Evolutionary conservation across 2,113 vertebrate genomes (phyloP).

Genomic region (Antechinus stuartii): DNA sequence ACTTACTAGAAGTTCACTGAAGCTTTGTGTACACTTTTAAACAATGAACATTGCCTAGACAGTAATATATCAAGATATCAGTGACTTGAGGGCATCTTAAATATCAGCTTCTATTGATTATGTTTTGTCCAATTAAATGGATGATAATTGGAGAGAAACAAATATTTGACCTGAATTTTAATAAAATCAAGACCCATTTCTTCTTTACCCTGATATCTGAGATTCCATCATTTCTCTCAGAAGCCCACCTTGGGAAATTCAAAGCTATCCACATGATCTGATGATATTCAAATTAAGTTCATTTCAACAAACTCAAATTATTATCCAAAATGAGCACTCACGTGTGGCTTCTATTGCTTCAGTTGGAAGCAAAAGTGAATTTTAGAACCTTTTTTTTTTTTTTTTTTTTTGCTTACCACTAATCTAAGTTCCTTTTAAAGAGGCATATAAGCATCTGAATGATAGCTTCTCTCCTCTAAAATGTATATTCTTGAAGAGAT

Average conservation of each 20-base stretch:
- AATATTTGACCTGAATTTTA: not conserved
- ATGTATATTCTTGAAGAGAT: not conserved
- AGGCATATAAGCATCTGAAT: not conserved
- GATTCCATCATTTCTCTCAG: not conserved
- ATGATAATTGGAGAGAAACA: not conserved
- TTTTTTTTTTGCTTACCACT: not conserved
- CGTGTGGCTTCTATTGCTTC: not conserved
- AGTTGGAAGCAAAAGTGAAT: not conserved
- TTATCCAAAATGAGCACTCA: not conserved
- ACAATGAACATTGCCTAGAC: not conserved
- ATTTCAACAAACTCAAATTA: not conserved
- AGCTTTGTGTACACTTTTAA: not conserved
- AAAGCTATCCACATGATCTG: not conserved
- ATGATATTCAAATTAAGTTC: not conserved
- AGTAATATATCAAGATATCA: not conserved
- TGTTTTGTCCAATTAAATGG: not conserved
- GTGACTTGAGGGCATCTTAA: not conserved
- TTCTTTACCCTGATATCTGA: not conserved
- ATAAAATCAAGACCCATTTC: not conserved
- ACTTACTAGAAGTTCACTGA: not conserved
- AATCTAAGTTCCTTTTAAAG: not conserved
- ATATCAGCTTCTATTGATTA: not conserved
- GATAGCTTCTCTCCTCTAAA: not conserved
- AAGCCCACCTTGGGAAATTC: not conserved
- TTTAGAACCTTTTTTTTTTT: not conserved